Base-by-base conservation (phyloP, 2,113 vertebrate species). In the Pantherophis guttatus region DNA sequence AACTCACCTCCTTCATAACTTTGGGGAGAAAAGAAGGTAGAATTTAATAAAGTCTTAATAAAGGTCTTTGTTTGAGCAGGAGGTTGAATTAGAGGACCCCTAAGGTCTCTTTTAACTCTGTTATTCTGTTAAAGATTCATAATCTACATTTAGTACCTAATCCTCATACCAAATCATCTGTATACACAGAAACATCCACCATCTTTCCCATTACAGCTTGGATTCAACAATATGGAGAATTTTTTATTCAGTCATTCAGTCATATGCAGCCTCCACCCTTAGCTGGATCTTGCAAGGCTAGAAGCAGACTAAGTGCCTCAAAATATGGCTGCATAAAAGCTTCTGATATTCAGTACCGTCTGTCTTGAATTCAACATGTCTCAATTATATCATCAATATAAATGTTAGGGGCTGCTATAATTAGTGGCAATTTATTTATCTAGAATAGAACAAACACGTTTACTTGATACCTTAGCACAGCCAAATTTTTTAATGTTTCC, bases 1-100 rank as follows among this genome's bases (percentile, higher is more conserved):
- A 99, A 99, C 97, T 99, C 98, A 7, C 99, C 99, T 94, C 98
- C 98, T 97, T 99, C 99, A 7, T 99, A 99, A 96, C 99, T 99
- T 97, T 93, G 90, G 89, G 65, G 33, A 44, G 94, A 93, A 53
- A 88, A 85, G 93, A 44, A n/a, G n/a, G n/a, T n/a, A n/a, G 93
- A 88, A 11, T 87, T 70, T 70, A 70, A 70, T 70, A 70, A 70
- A n/a, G 29, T 75, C 33, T 21, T 81, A 75, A 75, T 81, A 81
- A 81, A 70, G 29, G 29, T 70, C 5, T 33, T 5, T 70, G 12
- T n/a, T 70, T 33, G 29, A 70, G 12, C 13, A 70, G 29, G 13
- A n/a, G 29, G 5, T n/a, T 65, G 62, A 65, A 65, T 26, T n/a
- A 65, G 26, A 65, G 26, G 24, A 62, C 24, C 23, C 23, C 59